Evolutionary conservation across 2,113 vertebrate genomes (phyloP), one percentile per base, ranked within the genome.

Genomic region (Physeter macrocephalus): DNA sequence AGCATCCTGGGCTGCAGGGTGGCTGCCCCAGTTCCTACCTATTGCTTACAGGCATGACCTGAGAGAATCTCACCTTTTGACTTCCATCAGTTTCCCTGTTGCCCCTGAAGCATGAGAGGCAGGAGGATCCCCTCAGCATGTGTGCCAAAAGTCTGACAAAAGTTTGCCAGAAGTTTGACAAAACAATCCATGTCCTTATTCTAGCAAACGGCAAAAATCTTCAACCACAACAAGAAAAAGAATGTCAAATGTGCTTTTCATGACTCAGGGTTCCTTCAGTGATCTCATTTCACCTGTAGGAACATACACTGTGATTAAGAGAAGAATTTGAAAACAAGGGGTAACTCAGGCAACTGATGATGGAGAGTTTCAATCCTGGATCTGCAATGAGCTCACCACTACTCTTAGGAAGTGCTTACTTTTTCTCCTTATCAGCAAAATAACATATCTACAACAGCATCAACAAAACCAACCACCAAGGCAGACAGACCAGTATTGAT

Each of bases 401-500:
- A 15, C 36, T 84, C 78, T 88, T 36, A 75, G 59, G 18, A 97
- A 95, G 69, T 8, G 34, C 86, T 89, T 89, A 72, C 46, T 62
- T 97, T 96, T 85, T 54, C 69, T 84, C 61, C 59, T 34, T 71
- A 88, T 75, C 93, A 95, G 94, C 67, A 92, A 92, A 96, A 92
- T 91, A 88, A 94, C 46, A 7, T 62, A 29, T 71, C 75, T 84
- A 64, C 52, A 90, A 71, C 25, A 90, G 31, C 69, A 94, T 90
- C 84, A 93, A 84, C 77, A 93, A 92, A 88, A 18, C 46, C 67
- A 72, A 15, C 61, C 59, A 39, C 49, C 59, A 46, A 62, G 13
- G 80, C 91, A n/a, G 85, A 96, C 52, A 85, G 74, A 61, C 52
- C 39, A 46, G 21, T 75, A 96, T 96, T 96, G 93, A 97, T 96